Evolutionary conservation across 2,113 vertebrate genomes (phyloP).

Genomic region (Gila orcuttii): DNA sequence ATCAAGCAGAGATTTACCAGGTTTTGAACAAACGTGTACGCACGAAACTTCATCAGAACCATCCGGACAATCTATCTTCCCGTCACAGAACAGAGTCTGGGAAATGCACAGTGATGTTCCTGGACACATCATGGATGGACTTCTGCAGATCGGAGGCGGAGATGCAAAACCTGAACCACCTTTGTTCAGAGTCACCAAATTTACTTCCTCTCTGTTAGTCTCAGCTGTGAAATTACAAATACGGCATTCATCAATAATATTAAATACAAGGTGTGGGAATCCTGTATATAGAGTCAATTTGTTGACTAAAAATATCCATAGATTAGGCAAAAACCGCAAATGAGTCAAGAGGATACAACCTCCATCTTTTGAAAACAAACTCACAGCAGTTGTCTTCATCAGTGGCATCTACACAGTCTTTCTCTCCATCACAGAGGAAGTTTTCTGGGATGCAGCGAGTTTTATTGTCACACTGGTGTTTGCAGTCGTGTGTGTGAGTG

Average conservation of each 20-base stretch:
- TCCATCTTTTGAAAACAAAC: neutral
- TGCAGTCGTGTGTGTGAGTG: slow-evolving; percentile 64
- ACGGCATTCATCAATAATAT: too few relatives aligned
- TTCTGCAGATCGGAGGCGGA: slow-evolving; percentile 64
- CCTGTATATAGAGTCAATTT: too few relatives aligned
- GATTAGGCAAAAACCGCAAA: too few relatives aligned
- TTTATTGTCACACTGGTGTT: slow-evolving; percentile 76
- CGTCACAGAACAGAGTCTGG: slow-evolving; percentile 77
- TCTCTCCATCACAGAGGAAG: slow-evolving; percentile 78
- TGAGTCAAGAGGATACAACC: neutral
- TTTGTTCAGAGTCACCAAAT: neutral
- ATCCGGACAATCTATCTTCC: slow-evolving; percentile 81
- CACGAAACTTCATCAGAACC: slow-evolving; percentile 85
- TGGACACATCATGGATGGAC: slow-evolving; percentile 70
- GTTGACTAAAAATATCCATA: too few relatives aligned
- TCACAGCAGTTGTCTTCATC: slow-evolving; percentile 81
- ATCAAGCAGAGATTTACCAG: slow-evolving; percentile 69
- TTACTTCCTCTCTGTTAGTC: neutral
- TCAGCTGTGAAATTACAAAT: slow-evolving; percentile 28
- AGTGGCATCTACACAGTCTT: slow-evolving; percentile 74
- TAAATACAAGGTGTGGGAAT: too few relatives aligned
- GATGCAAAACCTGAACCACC: neutral
- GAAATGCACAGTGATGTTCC: slow-evolving; percentile 75
- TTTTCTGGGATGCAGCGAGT: slow-evolving; percentile 73
- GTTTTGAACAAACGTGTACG: slow-evolving; percentile 69